phyloP scores from a whole-genome alignment of 2,797 vertebrate genomes.

The Petrocephalus sullivani region DNA sequence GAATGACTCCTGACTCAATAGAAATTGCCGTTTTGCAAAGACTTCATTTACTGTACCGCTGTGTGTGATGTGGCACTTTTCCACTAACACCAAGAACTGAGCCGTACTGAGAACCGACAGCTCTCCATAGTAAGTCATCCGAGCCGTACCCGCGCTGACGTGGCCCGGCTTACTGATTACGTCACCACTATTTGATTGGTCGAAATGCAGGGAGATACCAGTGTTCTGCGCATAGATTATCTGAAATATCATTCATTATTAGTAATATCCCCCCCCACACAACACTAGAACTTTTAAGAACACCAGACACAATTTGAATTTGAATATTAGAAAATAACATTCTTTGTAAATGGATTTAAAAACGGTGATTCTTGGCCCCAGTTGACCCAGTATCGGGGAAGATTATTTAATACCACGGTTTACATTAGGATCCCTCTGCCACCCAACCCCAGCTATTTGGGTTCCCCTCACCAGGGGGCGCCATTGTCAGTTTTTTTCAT shows the following conservation, averaged over 20 bases:
- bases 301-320: not conserved
- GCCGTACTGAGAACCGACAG: not conserved
- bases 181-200: not conserved
- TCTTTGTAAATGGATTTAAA: not conserved
- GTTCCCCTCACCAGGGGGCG: constrained; percentile 8
- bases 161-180: not conserved
- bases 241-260: not conserved
- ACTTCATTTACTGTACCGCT: not conserved
- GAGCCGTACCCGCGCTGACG: not conserved
- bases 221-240: not conserved
- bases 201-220: not conserved
- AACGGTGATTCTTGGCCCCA: not conserved
- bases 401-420: not conserved
- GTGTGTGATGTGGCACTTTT: not conserved
- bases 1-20: not conserved
- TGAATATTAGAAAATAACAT: not conserved
- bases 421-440: not conserved
- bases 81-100: not conserved
- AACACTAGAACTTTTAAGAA: not conserved
- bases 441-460: not conserved
- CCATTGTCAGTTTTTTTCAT: constrained; percentile 36
- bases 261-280: not conserved
- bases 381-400: not conserved
- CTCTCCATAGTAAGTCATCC: not conserved
- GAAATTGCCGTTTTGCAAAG: not conserved